These are phyloP conservation scores for Helarctos malayanus DNA, from an alignment of 2,797 vertebrate genomes.

Conservation along the genomic window DNA sequence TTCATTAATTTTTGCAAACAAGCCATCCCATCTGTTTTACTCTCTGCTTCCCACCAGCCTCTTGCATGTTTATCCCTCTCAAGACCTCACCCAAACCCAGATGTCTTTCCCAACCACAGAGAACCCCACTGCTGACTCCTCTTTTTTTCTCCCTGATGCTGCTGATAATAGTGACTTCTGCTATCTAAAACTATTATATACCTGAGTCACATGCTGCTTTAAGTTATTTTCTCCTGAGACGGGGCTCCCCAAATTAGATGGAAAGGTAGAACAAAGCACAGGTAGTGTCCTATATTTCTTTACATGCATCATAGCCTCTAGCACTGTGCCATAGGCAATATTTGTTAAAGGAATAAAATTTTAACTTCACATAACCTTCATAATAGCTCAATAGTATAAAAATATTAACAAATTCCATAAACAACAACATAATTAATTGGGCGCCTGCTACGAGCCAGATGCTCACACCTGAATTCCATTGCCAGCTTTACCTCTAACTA, in stretches of 20 bases:
- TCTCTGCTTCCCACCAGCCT: neutral
- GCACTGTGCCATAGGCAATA: neutral
- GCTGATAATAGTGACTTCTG: neutral
- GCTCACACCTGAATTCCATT: neutral
- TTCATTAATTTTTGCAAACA: conserved; percentile 64
- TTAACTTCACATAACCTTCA: neutral
- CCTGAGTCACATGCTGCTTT: neutral
- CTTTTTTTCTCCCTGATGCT: neutral
- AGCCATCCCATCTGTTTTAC: neutral
- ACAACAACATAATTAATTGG: neutral
- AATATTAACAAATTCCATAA: neutral
- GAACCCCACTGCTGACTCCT: neutral
- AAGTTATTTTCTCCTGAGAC: neutral
- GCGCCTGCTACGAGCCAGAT: neutral
- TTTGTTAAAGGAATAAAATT: neutral
- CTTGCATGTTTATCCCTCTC: neutral
- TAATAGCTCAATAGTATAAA: neutral
- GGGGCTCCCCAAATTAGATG: neutral
- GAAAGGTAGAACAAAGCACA: neutral
- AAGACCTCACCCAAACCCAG: neutral
- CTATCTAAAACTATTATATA: neutral
- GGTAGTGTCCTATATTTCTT: neutral
- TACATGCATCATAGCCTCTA: neutral
- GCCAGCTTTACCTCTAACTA: neutral
- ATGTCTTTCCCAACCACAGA: neutral